These are phyloP conservation scores for Marisa cornuarietis DNA, from an alignment of 1,140 invertebrate genomes.

Conservation along the genomic window DNA sequence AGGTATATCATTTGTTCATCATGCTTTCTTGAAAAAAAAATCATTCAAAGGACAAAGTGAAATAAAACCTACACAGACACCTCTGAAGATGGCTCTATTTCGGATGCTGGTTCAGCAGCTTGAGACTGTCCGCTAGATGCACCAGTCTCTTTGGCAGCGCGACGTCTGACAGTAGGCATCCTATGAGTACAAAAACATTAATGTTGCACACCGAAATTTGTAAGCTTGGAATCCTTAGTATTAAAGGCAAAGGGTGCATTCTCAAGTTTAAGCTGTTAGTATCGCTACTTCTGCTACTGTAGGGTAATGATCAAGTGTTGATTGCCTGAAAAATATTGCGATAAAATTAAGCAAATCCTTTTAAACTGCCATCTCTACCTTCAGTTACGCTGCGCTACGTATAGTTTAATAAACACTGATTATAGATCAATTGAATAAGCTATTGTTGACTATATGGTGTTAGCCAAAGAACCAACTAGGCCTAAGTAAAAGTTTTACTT, in stretches of 20 bases:
- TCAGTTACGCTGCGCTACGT: too few species aligned
- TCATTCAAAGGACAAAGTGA: background rate
- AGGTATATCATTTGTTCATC: too few species aligned
- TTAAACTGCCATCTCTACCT: too few species aligned
- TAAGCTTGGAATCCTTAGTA: background rate
- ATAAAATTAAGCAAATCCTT: too few species aligned
- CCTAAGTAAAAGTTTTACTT: too few species aligned
- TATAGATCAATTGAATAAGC: too few species aligned
- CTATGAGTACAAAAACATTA: background rate
- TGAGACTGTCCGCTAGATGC: conserved; percentile 22
- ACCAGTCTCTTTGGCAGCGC: conserved; percentile 19
- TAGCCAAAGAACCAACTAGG: too few species aligned
- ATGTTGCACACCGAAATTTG: background rate
- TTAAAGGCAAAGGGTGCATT: background rate
- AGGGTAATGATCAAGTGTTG: too few species aligned
- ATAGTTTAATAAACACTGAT: too few species aligned
- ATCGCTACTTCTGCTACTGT: too few species aligned
- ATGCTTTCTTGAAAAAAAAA: background rate
- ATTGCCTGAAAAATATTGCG: too few species aligned
- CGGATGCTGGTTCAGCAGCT: conserved; percentile 32
- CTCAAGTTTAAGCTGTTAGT: background rate
- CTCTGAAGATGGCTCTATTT: conserved; percentile 30
- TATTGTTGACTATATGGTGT: too few species aligned
- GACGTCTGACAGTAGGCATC: conserved; percentile 15
- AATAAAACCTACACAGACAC: conserved; percentile 34